Evolutionary conservation across 2,888 invertebrate species (phyloP), one percentile per base, ranked within the genome.

Genomic region (Cryptocephalus moraei): DNA sequence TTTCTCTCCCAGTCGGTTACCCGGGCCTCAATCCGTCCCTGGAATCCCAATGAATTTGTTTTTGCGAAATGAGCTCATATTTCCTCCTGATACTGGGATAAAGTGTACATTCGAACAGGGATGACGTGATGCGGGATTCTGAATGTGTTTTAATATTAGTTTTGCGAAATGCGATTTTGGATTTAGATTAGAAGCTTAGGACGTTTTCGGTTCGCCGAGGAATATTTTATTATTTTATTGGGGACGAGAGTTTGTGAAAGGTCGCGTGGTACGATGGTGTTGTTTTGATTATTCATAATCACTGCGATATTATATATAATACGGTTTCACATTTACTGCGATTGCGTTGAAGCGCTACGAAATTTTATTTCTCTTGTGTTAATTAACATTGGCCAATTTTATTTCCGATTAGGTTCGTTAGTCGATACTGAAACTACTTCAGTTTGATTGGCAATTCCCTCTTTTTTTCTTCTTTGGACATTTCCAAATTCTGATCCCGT

Each of bases 121-220:
- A 33, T 47, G 55, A 56, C 56, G 57, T 56, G 52, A 33, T 41
- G 51, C 12, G 39, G 44, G 41, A 43, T 45, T 38, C 33, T 42
- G 41, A 46, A 39, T 51, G 49, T 52, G 53, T 58, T 60, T 60
- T 59, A 56, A 63, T 60, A 62, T 65, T 62, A 62, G 62, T 63
- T 63, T 63, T 62, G 58, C 59, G 62, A 63, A 63, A 63, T 63
- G 59, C 60, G 64, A 65, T 64, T 62, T 63, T 56, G 61, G 62
- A 64, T 64, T 63, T 59, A 61, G 64, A 63, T 64, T 64, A 63
- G 58, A 60, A 61, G 61, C 62, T 63, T 60, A 56, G 61, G 58
- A 60, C 58, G 58, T 59, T 62, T 53, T 60, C 52, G 61, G 59
- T 61, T 57, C 56, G 62, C 62, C 61, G 61, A 22, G 22, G 63